Evolutionary conservation across 1,140 invertebrate species (phyloP), one percentile per base, ranked within the genome.

Genomic region (Stenopsyche tienmushanensis): DNA sequence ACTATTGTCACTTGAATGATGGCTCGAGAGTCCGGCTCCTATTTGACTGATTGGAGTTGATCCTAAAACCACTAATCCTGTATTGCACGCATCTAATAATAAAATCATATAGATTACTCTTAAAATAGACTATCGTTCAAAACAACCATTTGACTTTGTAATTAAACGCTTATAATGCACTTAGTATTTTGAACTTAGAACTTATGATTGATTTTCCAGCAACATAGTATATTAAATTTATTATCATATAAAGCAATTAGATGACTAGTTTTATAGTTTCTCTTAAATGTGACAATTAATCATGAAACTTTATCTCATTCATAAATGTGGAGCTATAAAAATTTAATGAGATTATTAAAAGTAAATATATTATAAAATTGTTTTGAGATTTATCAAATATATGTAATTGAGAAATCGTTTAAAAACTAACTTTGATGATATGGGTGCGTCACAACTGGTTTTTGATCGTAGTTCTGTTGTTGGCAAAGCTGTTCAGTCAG

Each of bases 21-120:
- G 49, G 34, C 64, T 53, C 71, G 71, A 63, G 44, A 84, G 58
- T 49, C 74, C 85, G 60, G 87, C 86, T 39, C 92, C 92, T 72
- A 94, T 94, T 76, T 94, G 91, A 21, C 90, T 90, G 5, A 94
- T 83, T 1, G 92, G 91, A 34, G 92, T 93, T 58, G 89, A 91
- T 29, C 92, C 91, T 74, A 92, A 89, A 41, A 93, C 86, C 26
- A 80, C 77, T 34, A 79, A 67, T 8, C 68, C 64, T 47, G 41
- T 53, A 57, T 70, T 70, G 34, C 65, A 70, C 34, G 60, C 58
- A 47, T 42, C 64, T 70, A 47, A n/a, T 59, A 65, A 21, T 59
- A 45, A 45, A 55, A 55, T 52, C n/a, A n/a, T n/a, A n/a, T n/a
- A n/a, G n/a, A n/a, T n/a, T n/a, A n/a, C n/a, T n/a, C n/a, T n/a